phyloP scores from a whole-genome alignment of 2,888 invertebrate species.

The Calameuta pallipes region DNA sequence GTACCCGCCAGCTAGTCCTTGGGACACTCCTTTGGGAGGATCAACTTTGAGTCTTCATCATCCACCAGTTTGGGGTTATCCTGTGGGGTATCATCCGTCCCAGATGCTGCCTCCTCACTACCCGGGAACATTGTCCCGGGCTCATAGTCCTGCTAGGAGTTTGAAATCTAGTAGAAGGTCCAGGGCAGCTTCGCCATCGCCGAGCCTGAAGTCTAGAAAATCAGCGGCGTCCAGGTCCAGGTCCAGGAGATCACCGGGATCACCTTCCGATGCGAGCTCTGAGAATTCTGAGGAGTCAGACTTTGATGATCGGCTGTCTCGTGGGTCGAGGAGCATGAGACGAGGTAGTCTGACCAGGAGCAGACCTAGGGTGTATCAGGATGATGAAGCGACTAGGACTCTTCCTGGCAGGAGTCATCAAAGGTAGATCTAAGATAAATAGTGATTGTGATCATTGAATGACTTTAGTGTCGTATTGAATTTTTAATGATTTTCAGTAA shows the following conservation, averaged over 20 bases:
- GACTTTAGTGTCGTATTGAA: neutral
- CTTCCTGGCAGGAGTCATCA: slow-evolving; percentile 46
- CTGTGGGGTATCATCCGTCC: slow-evolving; percentile 50
- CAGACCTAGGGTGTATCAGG: slow-evolving; percentile 45
- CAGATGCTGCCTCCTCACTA: slow-evolving; percentile 65
- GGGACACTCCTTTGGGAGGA: slow-evolving; percentile 55
- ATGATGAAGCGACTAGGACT: slow-evolving; percentile 45
- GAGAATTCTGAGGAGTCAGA: slow-evolving; percentile 73
- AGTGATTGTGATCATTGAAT: neutral
- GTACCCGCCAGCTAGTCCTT: slow-evolving; percentile 55
- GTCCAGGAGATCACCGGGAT: slow-evolving; percentile 60
- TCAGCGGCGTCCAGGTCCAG: slow-evolving; percentile 72
- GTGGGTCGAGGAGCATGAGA: slow-evolving; percentile 54
- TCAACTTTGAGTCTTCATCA: slow-evolving; percentile 61
- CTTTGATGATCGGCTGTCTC: slow-evolving; percentile 65
- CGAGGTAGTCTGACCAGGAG: slow-evolving; percentile 54
- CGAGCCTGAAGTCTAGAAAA: slow-evolving; percentile 77
- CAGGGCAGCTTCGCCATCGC: slow-evolving; percentile 76
- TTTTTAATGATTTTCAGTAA: slow-evolving; percentile 27
- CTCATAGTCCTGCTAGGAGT: slow-evolving; percentile 62
- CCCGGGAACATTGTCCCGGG: slow-evolving; percentile 72
- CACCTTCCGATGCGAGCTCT: slow-evolving; percentile 62
- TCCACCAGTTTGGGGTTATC: slow-evolving; percentile 53
- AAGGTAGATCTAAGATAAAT: slow-evolving; percentile 40
- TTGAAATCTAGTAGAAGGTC: slow-evolving; percentile 56